Base-by-base conservation (phyloP, 1,140 invertebrate species). In the Octopus bimaculoides region DNA sequence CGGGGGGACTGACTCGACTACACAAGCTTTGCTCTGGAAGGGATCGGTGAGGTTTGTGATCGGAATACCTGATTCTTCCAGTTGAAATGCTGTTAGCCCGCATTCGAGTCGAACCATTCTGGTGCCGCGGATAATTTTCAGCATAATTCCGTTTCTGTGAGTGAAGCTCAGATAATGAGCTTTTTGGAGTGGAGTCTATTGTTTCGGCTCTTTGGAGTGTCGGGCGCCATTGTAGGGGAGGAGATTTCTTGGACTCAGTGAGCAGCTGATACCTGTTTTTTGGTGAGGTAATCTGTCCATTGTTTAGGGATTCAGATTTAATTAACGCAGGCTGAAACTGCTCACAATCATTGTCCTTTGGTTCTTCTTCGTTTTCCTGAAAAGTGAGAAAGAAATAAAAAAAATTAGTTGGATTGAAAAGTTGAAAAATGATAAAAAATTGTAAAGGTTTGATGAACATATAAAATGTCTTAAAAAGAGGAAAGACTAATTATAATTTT, bases 341-440 rank as follows among this genome's bases (percentile, higher is more conserved):
- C 17, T 71, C 66, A 71, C 52, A 7, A n/a, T 5, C 26, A 10
- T 78, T 61, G 14, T 82, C 80, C 78, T 41, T 55, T 82, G 76
- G 78, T 77, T 81, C 74, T 77, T 81, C 74, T 76, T 79, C 77
- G 41, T 82, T 82, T 61, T 78, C 82, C 77, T 41, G 26, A 41
- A 41, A 41, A 41, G 26, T 41, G 26, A 41, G 26, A 41, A 41
- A 41, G 26, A 41, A 41, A 41, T 41, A 41, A 41, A 41, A 41
- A 41, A 41, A 41, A 41, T 41, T 41, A 41, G 26, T 41, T 41
- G 26, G 26, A 41, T 41, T 41, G 26, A 41, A 41, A 41, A 41
- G 26, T 2, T 41, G 26, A 41, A 41, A 41, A 41, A 41, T 41
- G 26, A 0, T 41, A 41, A 41, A 41, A 41, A 41, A 41, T 41